Base-by-base conservation (phyloP, 92 coral and sea anemone genomes). In the Paramuricea clavata region DNA sequence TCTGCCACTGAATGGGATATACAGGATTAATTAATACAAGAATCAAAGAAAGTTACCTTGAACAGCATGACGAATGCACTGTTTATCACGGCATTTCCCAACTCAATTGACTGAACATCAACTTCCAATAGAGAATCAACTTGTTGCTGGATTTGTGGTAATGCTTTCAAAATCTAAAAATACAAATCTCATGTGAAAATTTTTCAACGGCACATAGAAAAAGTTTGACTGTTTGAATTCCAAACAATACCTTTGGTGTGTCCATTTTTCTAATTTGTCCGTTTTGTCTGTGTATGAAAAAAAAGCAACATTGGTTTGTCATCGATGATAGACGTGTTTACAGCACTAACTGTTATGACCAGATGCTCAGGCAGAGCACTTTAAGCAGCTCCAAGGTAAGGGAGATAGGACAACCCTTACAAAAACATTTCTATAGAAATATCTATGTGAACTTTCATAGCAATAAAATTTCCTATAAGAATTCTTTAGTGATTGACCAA, bases 41-140 rank as follows among this genome's bases (percentile, higher is more conserved):
- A 23, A 12, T 41, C 0, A 71, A n/a, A 80, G 6, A 17, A 43
- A 74, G 81, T 85, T 76, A 93, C 99, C 91, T 96, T 96, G 87
- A 96, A 96, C n/a, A 96, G 86, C 32, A 96, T 93, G 30, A 96
- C 99, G 89, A 96, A 96, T 27, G 95, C 99, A 93, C 98, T 87
- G 93, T 96, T 96, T 26, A 96, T 96, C 43, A 96, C 99, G 39
- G 98, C 98, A 93, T 96, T 96, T 28, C 95, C 82, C 82, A 96
- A 87, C 76, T 96, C 99, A 77, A 92, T 87, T 76, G 99, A 92
- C 81, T 96, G 95, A 6, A 96, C 98, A 90, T 95, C 98, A 50
- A 96, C 99, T 87, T 96, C 94, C 41, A 96, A 83, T 59, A 96
- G 49, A 23, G 98, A 94, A 93, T 96, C 99, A 74, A 94, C 91